A percentile compares a stretch with the other conserved stretches of the same genome.
These are phyloP conservation scores for Labrus mixtus DNA, from an alignment of 2,113 vertebrate genomes.

Conservation along the genomic window DNA sequence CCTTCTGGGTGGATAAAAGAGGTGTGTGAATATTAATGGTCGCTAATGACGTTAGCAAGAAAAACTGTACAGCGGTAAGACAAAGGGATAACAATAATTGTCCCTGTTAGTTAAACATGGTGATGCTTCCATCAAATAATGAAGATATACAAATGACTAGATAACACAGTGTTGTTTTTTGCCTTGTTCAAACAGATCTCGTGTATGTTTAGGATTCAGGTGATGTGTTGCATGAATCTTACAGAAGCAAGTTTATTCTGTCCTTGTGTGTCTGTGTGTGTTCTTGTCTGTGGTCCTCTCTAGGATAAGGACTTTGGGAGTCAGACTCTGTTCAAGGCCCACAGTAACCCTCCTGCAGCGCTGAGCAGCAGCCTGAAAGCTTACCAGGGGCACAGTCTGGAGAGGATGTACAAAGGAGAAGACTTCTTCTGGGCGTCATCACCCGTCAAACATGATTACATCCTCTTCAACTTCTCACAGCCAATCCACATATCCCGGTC, in stretches of 20 bases:
- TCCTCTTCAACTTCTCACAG: conserved; percentile 75
- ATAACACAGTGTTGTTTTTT: too few species aligned
- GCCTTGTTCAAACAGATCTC: too few species aligned
- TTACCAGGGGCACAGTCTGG: conserved; percentile 92
- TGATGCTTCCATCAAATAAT: not conserved
- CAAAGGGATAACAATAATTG: too few species aligned
- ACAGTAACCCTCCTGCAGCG: conserved; percentile 88
- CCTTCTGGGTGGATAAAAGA: too few species aligned
- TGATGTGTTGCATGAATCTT: too few species aligned
- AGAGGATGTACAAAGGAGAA: conserved; percentile 88
- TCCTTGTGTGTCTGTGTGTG: not conserved
- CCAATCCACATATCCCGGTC: conserved; percentile 54
- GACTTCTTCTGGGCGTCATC: conserved; percentile 96
- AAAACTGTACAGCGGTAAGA: too few species aligned
- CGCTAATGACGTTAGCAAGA: too few species aligned
- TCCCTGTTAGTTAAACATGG: too few species aligned
- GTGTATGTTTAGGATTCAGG: too few species aligned
- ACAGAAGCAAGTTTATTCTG: not conserved
- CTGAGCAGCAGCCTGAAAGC: conserved; percentile 91
- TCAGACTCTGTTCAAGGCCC: conserved; percentile 85
- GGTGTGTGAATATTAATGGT: too few species aligned
- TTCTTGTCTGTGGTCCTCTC: not conserved
- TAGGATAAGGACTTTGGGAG: conserved; percentile 96
- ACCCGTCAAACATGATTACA: conserved; percentile 86
- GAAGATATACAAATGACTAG: not conserved